These are phyloP conservation scores for Auanema freiburgensis DNA, from an alignment of 2,888 invertebrate genomes.

Conservation along the genomic window DNA sequence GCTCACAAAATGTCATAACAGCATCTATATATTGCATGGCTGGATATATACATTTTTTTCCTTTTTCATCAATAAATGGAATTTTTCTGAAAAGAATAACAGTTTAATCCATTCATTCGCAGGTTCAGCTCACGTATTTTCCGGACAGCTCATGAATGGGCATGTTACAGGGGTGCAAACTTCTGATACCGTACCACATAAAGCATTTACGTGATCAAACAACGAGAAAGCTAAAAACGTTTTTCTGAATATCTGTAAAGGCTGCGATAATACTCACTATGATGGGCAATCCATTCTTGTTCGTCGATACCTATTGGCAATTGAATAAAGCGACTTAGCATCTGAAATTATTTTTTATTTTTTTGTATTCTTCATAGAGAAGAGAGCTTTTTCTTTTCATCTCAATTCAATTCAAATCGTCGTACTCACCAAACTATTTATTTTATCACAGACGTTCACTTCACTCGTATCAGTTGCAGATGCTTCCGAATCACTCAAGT, in stretches of 20 bases:
- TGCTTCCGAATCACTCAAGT: too few species aligned
- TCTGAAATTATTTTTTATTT: slow-evolving; percentile 28
- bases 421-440: too few species aligned
- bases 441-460: too few species aligned
- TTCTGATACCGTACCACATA: slow-evolving; percentile 97
- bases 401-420: not conserved
- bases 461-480: too few species aligned
- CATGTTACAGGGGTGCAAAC: slow-evolving; percentile 94
- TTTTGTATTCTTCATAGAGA: not conserved
- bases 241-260: too few species aligned
- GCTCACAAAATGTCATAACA: slow-evolving; percentile 59
- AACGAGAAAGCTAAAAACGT: slow-evolving; percentile 66
- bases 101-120: not conserved
- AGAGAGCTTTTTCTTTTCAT: too few species aligned
- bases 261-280: slow-evolving; percentile 74
- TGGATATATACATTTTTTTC: slow-evolving; percentile 56
- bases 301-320: slow-evolving; percentile 92
- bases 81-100: slow-evolving; percentile 48
- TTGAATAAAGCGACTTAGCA: slow-evolving; percentile 86
- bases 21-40: slow-evolving; percentile 61
- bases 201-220: slow-evolving; percentile 97
- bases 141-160: slow-evolving; percentile 94
- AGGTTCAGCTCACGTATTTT: slow-evolving; percentile 63
- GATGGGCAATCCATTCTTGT: slow-evolving; percentile 99
- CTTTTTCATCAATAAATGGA: slow-evolving; percentile 55